Base-by-base conservation (phyloP, 2,113 vertebrate species). In the Oophaga pumilio region DNA sequence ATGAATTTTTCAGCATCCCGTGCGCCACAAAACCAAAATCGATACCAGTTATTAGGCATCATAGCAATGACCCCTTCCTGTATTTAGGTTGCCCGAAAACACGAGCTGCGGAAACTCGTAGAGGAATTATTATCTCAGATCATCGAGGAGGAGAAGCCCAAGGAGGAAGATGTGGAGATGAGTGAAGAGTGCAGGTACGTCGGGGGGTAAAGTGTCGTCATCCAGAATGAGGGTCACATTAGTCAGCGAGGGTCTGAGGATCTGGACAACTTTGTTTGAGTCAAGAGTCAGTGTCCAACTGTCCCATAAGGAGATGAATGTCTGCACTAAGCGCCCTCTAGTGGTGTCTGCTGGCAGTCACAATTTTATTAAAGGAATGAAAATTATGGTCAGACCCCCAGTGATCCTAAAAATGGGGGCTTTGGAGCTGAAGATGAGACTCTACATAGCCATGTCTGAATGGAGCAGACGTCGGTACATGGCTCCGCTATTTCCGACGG, bases 11-110 rank as follows among this genome's bases (percentile, higher is more conserved):
- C 33, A 4, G 33, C 33, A 43, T 43, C 33, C 33, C 33, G 33
- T 43, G 33, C 3, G 33, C 33, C 33, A 43, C 33, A 43, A 43
- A 43, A 43, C 33, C 33, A 43, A 43, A 43, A 43, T 43, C 33
- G 5, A 43, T 5, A 43, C 33, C 33, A 43, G 33, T 43, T 43
- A 43, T 43, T 43, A 43, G 33, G 33, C 5, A 33, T 33, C 13
- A 13, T 12, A 68, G 14, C 66, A 26, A 26, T 68, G n/a, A 68
- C 26, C 4, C 9, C 68, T 18, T 56, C n/a, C 20, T 60, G 8
- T n/a, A 87, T 90, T 92, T 91, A 96, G 95, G 94, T 96, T 91
- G 95, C 92, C 79, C 95, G 90, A 90, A 96, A 95, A 93, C 94
- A 91, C 92, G 94, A 95, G 92, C 94, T 96, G 91, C 95, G 95